Evolutionary conservation across 2,888 invertebrate genomes (phyloP), one percentile per base, ranked within the genome.

Genomic region (Eristalis intricaria): DNA sequence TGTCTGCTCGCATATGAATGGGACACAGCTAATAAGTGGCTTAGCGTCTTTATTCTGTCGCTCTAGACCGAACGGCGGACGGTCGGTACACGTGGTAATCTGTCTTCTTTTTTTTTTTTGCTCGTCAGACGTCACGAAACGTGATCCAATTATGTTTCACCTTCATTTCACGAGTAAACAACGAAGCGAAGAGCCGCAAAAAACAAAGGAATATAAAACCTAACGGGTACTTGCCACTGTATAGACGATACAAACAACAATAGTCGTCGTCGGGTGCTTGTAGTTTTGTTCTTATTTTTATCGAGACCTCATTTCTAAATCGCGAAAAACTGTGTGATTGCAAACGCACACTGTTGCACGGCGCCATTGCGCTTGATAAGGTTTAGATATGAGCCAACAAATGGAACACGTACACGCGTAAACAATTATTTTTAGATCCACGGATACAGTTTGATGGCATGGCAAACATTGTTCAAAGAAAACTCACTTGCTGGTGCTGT

Each of bases 141-240:
- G 19, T 50, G 66, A 66, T 68, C 68, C 76, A 76, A 68, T 76
- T 76, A 68, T 61, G 66, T 22, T 75, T 75, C 66, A 66, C 66
- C 75, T 75, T 75, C 75, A 66, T 19, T 76, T 58, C 32, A 56
- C 15, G 64, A 35, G 35, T 75, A 75, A 75, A 58, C 38, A 65
- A 75, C 50, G n/a, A 50, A 38, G 3, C 8, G n/a, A 50, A 5
- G 8, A 50, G 19, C 60, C 11, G 60, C 23, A 60, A 26, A 23
- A 38, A 10, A 22, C 13, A 32, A 61, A 13, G 13, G 5, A 32
- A 4, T 1, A 32, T 63, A 38, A 58, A 40, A 13, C 35, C 58
- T 40, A 58, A 22, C 22, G 60, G 58, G 66, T 66, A 58, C 50
- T 10, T 50, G 19, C 50, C 50, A 19, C 19, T 19, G 10, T 19